Percentiles rank a stretch among this genome's conserved stretches.
Evolutionary conservation across 2,797 vertebrate species (phyloP).

Genomic region (Nyctalus aviator): DNA sequence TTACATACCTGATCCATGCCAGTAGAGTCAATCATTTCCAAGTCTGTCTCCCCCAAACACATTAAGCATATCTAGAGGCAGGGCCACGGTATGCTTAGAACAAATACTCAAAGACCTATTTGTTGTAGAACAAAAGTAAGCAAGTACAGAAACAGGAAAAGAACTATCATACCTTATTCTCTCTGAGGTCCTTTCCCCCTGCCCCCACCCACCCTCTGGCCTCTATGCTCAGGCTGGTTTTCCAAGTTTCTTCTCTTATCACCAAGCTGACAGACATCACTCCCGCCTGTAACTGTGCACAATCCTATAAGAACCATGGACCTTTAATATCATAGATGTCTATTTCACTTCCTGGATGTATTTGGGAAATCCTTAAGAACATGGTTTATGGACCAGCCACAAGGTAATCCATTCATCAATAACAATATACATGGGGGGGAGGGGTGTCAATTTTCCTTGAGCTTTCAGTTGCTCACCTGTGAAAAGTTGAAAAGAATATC

Average conservation of each 20-base stretch:
- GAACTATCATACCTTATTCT: conserved; percentile 36
- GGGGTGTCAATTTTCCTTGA: not conserved
- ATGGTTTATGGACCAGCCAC: not conserved
- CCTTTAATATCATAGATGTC: not conserved
- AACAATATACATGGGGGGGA: not conserved
- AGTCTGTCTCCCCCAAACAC: conserved; percentile 17
- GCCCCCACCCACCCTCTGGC: not conserved
- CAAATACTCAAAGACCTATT: conserved; percentile 23
- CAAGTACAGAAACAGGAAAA: conserved; percentile 44
- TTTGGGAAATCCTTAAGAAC: conserved; percentile 32
- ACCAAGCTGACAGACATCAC: conserved; percentile 10
- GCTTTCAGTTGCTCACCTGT: conserved; percentile 24
- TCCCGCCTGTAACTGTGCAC: not conserved
- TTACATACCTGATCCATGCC: not conserved
- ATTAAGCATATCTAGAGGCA: conserved; percentile 23
- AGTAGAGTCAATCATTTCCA: not conserved
- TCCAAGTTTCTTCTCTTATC: conserved; percentile 36
- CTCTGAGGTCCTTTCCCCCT: not conserved
- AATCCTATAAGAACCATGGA: conserved; percentile 9
- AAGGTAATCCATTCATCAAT: not conserved
- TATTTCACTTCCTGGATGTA: not conserved
- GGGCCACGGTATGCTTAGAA: not conserved
- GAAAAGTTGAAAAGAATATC: conserved; percentile 50
- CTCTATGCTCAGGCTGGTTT: not conserved
- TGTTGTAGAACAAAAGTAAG: not conserved